Evolutionary conservation across 2,888 invertebrate species (phyloP).

Genomic region (Marasmarcha lunaedactyla): DNA sequence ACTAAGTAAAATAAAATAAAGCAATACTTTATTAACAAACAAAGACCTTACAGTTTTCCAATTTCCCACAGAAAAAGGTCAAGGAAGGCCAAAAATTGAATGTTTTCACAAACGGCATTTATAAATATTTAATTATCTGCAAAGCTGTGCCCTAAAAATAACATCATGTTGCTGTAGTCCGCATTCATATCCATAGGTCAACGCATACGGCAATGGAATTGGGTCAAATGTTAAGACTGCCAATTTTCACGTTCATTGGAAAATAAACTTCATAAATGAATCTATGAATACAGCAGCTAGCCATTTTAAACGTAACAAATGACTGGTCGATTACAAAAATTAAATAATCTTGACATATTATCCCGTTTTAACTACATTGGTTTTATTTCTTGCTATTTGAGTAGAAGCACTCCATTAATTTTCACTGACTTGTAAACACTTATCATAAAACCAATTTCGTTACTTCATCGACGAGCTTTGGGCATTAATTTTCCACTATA

Average conservation of each 20-base stretch:
- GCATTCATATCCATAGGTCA: slow-evolving; percentile 65
- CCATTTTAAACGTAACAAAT: not conserved
- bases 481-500: slow-evolving; percentile 24
- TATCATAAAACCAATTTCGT: no score
- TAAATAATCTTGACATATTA: no score
- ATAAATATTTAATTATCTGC: slow-evolving; percentile 68
- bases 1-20: no score
- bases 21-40: no score
- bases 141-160: slow-evolving; percentile 66
- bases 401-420: no score
- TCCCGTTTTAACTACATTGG: no score
- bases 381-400: no score
- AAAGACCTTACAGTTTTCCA: slow-evolving; percentile 51
- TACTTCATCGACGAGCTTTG: no score
- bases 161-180: slow-evolving; percentile 49
- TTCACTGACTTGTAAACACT: slow-evolving; percentile 16
- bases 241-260: not conserved
- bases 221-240: slow-evolving; percentile 57
- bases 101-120: slow-evolving; percentile 42
- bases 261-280: no score
- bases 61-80: slow-evolving; percentile 27
- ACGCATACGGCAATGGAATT: slow-evolving; percentile 57
- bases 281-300: no score
- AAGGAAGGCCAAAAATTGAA: slow-evolving; percentile 13
- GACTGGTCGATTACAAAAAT: no score